Base-by-base conservation (phyloP, 2,888 invertebrate species). In the Scelioninae gen. 1 region DNA sequence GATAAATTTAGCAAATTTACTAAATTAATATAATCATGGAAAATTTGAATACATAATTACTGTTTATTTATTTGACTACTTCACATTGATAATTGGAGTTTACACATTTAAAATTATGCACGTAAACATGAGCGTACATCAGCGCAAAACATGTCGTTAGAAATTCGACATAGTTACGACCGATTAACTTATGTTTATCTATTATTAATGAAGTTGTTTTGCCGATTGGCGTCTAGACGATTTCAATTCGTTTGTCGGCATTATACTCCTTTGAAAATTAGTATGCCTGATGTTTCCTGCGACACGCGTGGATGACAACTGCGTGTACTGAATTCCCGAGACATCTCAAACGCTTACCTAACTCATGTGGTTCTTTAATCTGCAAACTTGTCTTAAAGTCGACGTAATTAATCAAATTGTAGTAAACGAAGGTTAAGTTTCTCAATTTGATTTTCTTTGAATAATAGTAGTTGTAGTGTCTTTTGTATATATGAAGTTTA, bases 301-400 rank as follows among this genome's bases (percentile, higher is more conserved):
- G 49, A 16, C 49, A 49, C 49, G 49, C 49, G 49, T 49, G 49
- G 16, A 49, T 49, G 9, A 15, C 16, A 49, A 38, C 38, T 49
- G 49, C 49, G 49, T 49, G 49, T 49, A 16, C 10, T 49, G 49
- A 49, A 49, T 49, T 49, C 16, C 16, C 49, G 49, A 49, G 49
- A 16, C 16, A 10, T 49, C 16, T 49, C 16, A 4, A 16, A 16
- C 16, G 23, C 2, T 23, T 23, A 23, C 23, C 23, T 23, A 23
- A 23, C 23, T 23, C 23, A 23, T 23, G 9, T 3, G 49, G 8
- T 38, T 38, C 38, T 38, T 38, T 38, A 38, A 38, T 38, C 38
- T 10, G 23, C 23, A 4, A 38, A 9, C 4, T 38, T 38, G 38
- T 38, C 38, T 38, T 0, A 38, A 38, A 38, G 38, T 38, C 38